phyloP scores from a whole-genome alignment of 2,888 invertebrate genomes.

The Argyra leucocephala region DNA sequence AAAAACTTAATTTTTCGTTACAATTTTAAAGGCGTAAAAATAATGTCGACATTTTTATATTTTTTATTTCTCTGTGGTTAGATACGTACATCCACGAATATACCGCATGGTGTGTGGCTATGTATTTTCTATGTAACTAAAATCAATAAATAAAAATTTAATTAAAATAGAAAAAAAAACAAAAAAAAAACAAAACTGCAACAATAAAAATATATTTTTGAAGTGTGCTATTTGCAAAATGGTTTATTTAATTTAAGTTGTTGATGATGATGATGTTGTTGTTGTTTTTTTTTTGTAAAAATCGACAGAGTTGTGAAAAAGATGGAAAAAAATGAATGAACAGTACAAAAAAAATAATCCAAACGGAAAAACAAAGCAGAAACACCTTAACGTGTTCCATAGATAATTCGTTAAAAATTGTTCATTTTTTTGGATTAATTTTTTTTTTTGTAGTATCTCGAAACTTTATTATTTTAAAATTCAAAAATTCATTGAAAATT shows the following conservation, averaged over 20 bases:
- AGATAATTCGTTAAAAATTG: no score
- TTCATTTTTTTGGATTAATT: no score
- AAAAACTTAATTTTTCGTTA: background rate
- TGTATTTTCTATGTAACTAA: background rate
- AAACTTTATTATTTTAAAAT: no score
- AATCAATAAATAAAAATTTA: conserved; percentile 6
- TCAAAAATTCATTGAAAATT: no score
- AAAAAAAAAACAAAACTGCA: background rate
- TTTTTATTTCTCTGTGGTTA: background rate
- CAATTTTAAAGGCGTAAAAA: background rate
- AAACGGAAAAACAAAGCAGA: background rate
- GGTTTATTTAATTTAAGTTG: background rate
- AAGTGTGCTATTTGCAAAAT: background rate
- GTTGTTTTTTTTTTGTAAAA: background rate
- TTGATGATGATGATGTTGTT: background rate
- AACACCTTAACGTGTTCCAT: background rate
- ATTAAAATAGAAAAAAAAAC: background rate
- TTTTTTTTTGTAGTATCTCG: no score
- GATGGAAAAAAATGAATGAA: background rate
- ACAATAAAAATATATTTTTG: background rate
- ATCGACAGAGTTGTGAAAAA: background rate
- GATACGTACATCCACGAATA: background rate
- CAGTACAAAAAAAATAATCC: background rate
- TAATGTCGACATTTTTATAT: background rate
- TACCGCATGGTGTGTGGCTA: background rate